Percentiles rank a stretch among this genome's conserved stretches.
Conservation (phyloP, 2,797 vertebrate genomes). For the Poeciliopsis presidionis region DNA sequence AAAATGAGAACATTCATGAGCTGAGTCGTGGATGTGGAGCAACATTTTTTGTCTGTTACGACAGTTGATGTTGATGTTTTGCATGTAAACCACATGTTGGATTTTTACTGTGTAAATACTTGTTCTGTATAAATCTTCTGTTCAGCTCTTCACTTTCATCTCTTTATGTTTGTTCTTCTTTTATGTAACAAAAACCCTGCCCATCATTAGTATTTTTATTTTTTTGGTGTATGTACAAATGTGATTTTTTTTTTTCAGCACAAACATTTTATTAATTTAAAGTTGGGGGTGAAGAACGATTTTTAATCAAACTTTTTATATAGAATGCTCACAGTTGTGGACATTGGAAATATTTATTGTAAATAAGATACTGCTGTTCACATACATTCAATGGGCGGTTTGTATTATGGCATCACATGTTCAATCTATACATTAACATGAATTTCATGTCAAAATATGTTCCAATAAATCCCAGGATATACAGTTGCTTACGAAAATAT, state of each 20-base stretch:
- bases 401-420: constrained; percentile 6
- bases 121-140: constrained; percentile 46
- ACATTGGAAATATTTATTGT: constrained; percentile 53
- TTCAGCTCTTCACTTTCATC: constrained; percentile 28
- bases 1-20: constrained; percentile 17
- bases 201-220: background rate
- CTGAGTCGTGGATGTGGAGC: constrained; percentile 7
- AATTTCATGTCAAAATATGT: constrained; percentile 19
- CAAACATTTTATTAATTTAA: background rate
- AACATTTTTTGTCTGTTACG: constrained; percentile 18
- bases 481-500: background rate
- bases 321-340: background rate
- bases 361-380: constrained; percentile 27
- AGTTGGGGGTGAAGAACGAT: background rate
- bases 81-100: constrained; percentile 43
- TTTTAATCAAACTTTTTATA: constrained; percentile 14
- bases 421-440: constrained; percentile 12
- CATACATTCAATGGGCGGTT: constrained; percentile 17
- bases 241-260: background rate
- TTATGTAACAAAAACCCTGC: constrained; percentile 1
- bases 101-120: constrained; percentile 61
- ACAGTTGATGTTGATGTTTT: constrained; percentile 25
- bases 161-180: background rate
- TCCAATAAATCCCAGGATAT: constrained; percentile 31
- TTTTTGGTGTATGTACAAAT: background rate